phyloP scores from a whole-genome alignment of 2,888 invertebrate genomes.

The Tetanocera ferruginea region DNA sequence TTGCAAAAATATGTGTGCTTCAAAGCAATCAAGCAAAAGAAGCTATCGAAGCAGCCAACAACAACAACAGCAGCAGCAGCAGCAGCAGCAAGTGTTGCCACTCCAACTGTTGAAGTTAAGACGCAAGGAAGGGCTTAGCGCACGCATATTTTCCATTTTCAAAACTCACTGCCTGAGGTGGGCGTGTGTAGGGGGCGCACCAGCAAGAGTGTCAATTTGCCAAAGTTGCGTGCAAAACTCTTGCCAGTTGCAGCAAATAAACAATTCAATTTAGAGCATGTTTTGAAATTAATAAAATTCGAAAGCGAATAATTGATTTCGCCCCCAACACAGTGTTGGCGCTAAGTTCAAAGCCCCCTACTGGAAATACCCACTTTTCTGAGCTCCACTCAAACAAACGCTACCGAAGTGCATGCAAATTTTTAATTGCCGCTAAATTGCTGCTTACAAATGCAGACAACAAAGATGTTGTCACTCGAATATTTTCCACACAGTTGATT shows the following conservation, averaged over 20 bases:
- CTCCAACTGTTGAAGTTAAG: not conserved
- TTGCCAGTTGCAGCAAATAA: not conserved
- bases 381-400: not conserved
- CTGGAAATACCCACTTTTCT: not conserved
- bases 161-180: not conserved
- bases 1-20: constrained; percentile 22
- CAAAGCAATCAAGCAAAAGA: not conserved
- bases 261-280: not conserved
- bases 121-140: not conserved
- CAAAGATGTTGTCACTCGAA: not conserved
- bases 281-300: too few species aligned
- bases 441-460: constrained; percentile 25
- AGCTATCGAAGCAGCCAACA: not conserved
- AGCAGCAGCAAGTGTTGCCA: not conserved
- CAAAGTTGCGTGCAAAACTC: constrained; percentile 18
- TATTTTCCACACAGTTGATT: not conserved
- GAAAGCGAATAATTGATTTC: not conserved
- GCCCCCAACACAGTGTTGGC: not conserved
- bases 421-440: constrained; percentile 18
- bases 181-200: not conserved
- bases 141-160: not conserved
- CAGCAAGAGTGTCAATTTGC: constrained; percentile 22
- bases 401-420: constrained; percentile 8
- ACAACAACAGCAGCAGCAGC: not conserved
- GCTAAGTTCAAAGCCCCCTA: not conserved